Conservation (phyloP, 1,140 invertebrate genomes). For the Chironomus tepperi region DNA sequence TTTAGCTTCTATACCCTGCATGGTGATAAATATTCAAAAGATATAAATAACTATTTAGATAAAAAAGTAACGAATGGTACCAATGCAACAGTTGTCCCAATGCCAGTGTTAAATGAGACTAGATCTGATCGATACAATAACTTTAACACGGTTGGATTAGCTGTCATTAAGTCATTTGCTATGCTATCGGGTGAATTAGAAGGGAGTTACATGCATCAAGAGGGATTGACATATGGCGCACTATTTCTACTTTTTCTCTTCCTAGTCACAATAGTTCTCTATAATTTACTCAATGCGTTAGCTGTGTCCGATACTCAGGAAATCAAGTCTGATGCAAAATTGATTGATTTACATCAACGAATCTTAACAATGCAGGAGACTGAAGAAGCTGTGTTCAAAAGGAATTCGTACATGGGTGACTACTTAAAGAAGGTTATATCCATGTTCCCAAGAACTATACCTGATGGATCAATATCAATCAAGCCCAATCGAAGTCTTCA, state of each 20-base stretch:
- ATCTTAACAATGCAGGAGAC: not conserved
- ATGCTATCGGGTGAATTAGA: slow-evolving; percentile 81
- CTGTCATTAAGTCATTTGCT: slow-evolving; percentile 68
- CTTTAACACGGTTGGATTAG: slow-evolving; percentile 53
- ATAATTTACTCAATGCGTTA: slow-evolving; percentile 71
- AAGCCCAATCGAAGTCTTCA: not conserved
- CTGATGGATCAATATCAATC: not conserved
- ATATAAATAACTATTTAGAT: not conserved
- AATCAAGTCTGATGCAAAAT: not conserved
- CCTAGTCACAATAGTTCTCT: slow-evolving; percentile 66
- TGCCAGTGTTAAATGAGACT: slow-evolving; percentile 35
- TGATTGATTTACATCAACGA: slow-evolving; percentile 16
- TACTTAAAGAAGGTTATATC: not conserved
- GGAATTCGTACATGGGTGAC: not conserved
- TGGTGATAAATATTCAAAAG: slow-evolving; percentile 35
- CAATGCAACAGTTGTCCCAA: not conserved
- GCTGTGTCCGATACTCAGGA: slow-evolving; percentile 57
- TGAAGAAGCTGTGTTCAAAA: slow-evolving; percentile 8
- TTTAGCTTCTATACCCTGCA: slow-evolving; percentile 69
- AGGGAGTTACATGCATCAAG: slow-evolving; percentile 62
- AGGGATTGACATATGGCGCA: slow-evolving; percentile 50
- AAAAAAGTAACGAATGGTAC: too few relatives aligned
- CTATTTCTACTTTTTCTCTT: slow-evolving; percentile 69
- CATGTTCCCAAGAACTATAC: slow-evolving; percentile 16
- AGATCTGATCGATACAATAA: slow-evolving; percentile 45